Percentiles rank a stretch among this genome's conserved stretches.
phyloP scores from a whole-genome alignment of 2,888 invertebrate species.

The Caenorhabditis zanzibari region DNA sequence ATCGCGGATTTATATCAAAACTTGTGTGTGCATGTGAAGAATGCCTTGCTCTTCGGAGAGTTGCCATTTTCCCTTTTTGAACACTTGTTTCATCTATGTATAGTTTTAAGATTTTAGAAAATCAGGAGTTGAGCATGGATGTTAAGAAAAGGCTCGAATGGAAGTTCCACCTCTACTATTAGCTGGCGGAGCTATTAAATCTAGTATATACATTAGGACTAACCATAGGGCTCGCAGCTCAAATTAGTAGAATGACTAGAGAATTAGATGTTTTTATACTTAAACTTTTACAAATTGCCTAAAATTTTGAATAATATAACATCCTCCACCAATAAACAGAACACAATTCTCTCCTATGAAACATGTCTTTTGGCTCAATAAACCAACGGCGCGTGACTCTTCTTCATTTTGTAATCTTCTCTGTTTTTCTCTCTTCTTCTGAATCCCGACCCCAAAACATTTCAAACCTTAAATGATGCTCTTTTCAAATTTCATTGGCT shows the following conservation, averaged over 20 bases:
- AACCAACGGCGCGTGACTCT: constrained; percentile 22
- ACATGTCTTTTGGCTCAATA: constrained; percentile 23
- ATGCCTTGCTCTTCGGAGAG: neutral
- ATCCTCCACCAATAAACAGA: too few species aligned
- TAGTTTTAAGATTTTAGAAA: neutral
- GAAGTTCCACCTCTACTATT: too few species aligned
- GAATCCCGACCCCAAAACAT: neutral
- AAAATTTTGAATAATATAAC: too few species aligned
- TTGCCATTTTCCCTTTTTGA: constrained; percentile 26
- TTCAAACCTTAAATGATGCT: constrained; percentile 7
- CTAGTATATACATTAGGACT: too few species aligned
- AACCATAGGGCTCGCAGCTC: too few species aligned
- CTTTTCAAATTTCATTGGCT: neutral
- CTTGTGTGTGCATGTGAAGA: constrained; percentile 26
- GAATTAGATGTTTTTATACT: too few species aligned
- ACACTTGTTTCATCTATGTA: constrained; percentile 24
- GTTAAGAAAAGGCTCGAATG: too few species aligned
- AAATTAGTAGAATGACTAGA: too few species aligned
- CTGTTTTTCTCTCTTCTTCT: constrained; percentile 29
- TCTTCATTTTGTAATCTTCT: constrained; percentile 31
- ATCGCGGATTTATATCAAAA: constrained; percentile 55
- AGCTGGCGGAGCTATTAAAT: too few species aligned
- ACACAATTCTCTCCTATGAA: neutral
- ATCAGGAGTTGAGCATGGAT: neutral
- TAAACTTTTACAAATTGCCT: too few species aligned